Evolutionary conservation across 2,888 invertebrate species (phyloP).

Genomic region (Leistus spinibarbis): DNA sequence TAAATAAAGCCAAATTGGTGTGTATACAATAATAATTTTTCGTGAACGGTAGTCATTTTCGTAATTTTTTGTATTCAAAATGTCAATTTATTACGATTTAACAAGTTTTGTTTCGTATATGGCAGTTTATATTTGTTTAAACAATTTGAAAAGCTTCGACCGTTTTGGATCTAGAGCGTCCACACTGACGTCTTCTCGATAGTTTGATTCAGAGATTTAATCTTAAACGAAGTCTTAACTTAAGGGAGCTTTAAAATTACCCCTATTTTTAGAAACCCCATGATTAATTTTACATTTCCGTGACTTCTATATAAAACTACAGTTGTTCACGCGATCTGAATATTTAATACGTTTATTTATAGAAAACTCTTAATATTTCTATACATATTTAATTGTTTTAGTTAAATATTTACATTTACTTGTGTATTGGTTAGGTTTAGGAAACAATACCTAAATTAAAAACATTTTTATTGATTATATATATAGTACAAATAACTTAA

Average conservation of each 20-base stretch:
- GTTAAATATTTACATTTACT: too few relatives aligned
- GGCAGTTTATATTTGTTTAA: not conserved
- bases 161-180: too few relatives aligned
- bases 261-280: not conserved
- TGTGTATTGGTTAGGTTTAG: too few relatives aligned
- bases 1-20: not conserved
- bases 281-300: slow-evolving; percentile 9
- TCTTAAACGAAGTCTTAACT: too few relatives aligned
- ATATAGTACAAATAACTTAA: slow-evolving; percentile 39
- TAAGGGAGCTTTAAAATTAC: too few relatives aligned
- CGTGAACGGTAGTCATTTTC: not conserved
- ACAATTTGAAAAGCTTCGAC: too few relatives aligned
- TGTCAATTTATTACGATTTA: not conserved
- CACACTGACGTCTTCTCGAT: too few relatives aligned
- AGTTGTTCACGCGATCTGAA: not conserved
- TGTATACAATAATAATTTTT: not conserved
- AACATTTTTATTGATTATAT: slow-evolving; percentile 27
- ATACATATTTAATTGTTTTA: too few relatives aligned
- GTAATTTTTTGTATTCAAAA: not conserved
- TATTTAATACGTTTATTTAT: not conserved
- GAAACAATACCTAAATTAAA: too few relatives aligned
- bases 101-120: not conserved
- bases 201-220: too few relatives aligned
- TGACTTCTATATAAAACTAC: too few relatives aligned
- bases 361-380: not conserved